Percentiles rank a stretch among this genome's conserved stretches.
Evolutionary conservation across 2,888 invertebrate genomes (phyloP).

Genomic region (Abrostola triplasia): DNA sequence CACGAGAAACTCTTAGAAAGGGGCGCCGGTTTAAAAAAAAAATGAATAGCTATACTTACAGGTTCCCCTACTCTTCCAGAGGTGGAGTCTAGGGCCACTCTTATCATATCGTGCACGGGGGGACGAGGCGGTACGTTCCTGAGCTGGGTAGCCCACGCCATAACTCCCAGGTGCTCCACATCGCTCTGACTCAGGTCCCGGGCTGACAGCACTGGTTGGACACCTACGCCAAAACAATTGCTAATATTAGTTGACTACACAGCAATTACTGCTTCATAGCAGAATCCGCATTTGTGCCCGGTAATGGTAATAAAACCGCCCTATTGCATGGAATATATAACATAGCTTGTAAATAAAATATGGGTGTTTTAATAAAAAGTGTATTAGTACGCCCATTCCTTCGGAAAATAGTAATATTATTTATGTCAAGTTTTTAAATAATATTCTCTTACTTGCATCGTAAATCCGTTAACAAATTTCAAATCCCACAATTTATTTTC

Average conservation of each 20-base stretch:
- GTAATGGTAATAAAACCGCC: background rate
- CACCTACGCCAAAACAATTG: constrained; percentile 83
- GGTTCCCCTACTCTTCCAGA: constrained; percentile 96
- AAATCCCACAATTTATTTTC: too few relatives aligned
- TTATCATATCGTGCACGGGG: constrained; percentile 94
- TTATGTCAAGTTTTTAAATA: too few relatives aligned
- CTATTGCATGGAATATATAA: too few relatives aligned
- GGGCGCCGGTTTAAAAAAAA: too few relatives aligned
- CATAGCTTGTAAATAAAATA: too few relatives aligned
- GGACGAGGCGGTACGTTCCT: constrained; percentile 96
- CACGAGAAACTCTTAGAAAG: too few relatives aligned
- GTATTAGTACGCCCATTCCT: too few relatives aligned
- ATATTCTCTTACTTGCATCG: too few relatives aligned
- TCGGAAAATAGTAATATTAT: too few relatives aligned
- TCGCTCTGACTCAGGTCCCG: constrained; percentile 98
- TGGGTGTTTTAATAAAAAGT: too few relatives aligned
- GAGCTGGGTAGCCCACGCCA: constrained; percentile 98
- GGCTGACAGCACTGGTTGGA: constrained; percentile 96
- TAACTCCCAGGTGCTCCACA: constrained; percentile 98
- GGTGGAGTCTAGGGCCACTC: constrained; percentile 93
- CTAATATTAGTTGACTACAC: background rate
- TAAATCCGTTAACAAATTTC: too few relatives aligned
- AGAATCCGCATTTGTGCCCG: background rate
- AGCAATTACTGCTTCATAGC: background rate
- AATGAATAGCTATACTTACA: constrained; percentile 82